Conservation (phyloP, 2,797 vertebrate species). For the Eospalax fontanierii region DNA sequence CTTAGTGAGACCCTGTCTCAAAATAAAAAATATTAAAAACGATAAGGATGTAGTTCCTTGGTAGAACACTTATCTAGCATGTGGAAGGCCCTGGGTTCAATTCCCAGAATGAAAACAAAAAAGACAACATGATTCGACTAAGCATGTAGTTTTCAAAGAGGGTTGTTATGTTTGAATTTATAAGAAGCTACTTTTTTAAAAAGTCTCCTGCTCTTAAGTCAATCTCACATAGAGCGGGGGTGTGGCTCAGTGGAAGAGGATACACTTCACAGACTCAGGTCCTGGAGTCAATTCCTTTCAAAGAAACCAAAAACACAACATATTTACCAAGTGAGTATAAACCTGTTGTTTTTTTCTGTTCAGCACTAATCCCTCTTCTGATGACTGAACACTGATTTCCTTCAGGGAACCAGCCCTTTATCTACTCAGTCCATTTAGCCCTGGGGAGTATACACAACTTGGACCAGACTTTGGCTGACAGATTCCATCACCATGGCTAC, state of each 20-base stretch:
- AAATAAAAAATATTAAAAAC: not conserved
- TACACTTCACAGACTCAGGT: not conserved
- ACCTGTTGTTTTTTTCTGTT: not conserved
- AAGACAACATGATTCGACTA: conserved; percentile 9
- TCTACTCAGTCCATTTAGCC: not conserved
- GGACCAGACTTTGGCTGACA: not conserved
- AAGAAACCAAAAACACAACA: not conserved
- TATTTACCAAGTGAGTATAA: not conserved
- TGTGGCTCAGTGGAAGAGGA: not conserved
- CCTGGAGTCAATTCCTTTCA: no score
- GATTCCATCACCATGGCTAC: not conserved
- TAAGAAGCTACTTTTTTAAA: not conserved
- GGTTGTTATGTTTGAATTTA: not conserved
- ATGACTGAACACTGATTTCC: not conserved
- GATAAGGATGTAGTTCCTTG: not conserved
- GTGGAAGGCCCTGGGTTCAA: not conserved
- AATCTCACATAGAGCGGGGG: not conserved
- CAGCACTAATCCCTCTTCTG: not conserved
- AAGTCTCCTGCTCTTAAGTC: not conserved
- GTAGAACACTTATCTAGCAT: not conserved
- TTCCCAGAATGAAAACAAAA: not conserved
- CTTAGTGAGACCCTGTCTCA: not conserved
- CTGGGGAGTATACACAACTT: not conserved
- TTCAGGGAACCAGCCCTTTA: not conserved
- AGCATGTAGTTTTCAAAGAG: not conserved